These are phyloP conservation scores for Leuciscus waleckii DNA, from an alignment of 2,797 vertebrate species.

Conservation along the genomic window DNA sequence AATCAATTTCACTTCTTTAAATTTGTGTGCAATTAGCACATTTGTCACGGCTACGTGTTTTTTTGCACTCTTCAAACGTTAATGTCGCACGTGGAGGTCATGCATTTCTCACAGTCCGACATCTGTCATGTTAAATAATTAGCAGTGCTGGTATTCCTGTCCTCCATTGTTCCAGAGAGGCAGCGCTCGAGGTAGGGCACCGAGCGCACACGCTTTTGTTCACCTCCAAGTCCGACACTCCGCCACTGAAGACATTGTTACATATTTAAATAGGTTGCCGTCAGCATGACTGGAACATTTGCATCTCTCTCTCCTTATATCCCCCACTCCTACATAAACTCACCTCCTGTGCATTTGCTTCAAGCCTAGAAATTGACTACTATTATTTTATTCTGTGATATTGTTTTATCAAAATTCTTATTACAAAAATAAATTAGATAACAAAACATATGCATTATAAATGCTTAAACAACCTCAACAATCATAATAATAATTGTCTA, in stretches of 20 bases:
- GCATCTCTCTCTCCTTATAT: constrained; percentile 16
- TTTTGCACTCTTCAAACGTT: background rate
- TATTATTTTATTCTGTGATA: background rate
- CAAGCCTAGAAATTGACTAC: background rate
- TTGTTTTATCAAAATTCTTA: background rate
- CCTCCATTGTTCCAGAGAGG: background rate
- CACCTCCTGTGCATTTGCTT: background rate
- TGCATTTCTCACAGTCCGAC: constrained; percentile 37
- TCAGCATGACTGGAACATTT: constrained; percentile 42
- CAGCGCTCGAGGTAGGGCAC: background rate
- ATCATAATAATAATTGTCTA: background rate
- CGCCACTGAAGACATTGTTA: constrained; percentile 34
- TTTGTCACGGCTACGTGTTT: background rate
- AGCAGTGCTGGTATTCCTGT: constrained; percentile 23
- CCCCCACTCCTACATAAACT: constrained; percentile 5
- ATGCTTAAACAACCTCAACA: background rate
- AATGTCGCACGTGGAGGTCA: background rate
- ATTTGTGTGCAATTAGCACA: background rate
- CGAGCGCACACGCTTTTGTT: constrained; percentile 28
- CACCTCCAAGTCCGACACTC: constrained; percentile 12
- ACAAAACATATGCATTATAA: background rate
- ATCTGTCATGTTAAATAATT: constrained; percentile 47
- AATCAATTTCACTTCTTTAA: constrained; percentile 29
- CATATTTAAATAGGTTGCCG: constrained; percentile 56
- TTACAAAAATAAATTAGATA: background rate